A percentile compares a stretch with the other conserved stretches of the same genome.
Conservation (phyloP, 2,113 vertebrate species). For the Progne subis region DNA sequence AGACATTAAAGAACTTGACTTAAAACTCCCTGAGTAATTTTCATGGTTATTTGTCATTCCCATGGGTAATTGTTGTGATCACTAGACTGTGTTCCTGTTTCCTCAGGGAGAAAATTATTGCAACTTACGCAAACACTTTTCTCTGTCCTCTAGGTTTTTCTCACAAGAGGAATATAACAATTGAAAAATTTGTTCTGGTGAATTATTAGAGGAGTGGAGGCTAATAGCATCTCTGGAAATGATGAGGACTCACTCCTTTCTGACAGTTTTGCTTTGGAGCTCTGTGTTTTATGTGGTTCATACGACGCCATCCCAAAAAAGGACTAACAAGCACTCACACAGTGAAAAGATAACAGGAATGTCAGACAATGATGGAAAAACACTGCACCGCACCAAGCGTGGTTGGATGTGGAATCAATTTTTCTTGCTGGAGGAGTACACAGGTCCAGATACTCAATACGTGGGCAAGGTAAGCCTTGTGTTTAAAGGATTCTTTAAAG, state of each 20-base stretch:
- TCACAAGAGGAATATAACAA: constrained; percentile 6
- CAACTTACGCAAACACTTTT: neutral
- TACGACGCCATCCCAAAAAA: constrained; percentile 40
- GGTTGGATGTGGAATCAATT: constrained; percentile 99
- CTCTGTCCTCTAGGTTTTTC: constrained; percentile 18
- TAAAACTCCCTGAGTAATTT: neutral
- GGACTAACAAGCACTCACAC: constrained; percentile 38
- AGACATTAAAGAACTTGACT: neutral
- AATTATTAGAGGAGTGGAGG: neutral
- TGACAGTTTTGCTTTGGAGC: constrained; percentile 70
- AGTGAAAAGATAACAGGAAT: constrained; percentile 63
- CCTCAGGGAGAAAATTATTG: neutral
- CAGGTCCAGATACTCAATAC: constrained; percentile 92
- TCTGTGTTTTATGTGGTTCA: constrained; percentile 48
- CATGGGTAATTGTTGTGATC: neutral
- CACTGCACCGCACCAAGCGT: constrained; percentile 88
- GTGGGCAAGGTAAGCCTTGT: constrained; percentile 92
- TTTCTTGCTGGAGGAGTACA: constrained; percentile 96
- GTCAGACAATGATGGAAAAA: constrained; percentile 75
- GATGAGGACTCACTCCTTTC: constrained; percentile 70
- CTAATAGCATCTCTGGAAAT: constrained; percentile 4
- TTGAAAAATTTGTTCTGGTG: neutral
- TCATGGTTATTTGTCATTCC: neutral
- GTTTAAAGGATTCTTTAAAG: neutral
- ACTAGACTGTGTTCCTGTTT: neutral